phyloP scores from a whole-genome alignment of 2,797 vertebrate genomes.

The Miichthys miiuy region DNA sequence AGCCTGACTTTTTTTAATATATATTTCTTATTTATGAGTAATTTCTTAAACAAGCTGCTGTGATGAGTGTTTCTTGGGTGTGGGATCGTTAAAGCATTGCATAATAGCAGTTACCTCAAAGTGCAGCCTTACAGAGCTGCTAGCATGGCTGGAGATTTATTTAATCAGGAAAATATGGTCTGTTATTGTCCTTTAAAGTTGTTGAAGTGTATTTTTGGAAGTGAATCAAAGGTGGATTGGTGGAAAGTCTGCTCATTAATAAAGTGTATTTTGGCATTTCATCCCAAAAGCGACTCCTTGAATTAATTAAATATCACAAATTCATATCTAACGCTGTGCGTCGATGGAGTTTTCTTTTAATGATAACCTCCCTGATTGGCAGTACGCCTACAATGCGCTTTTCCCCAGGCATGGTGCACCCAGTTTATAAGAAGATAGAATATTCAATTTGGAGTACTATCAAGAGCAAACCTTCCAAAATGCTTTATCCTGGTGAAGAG shows the following conservation, averaged over 20 bases:
- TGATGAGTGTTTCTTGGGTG: too few species aligned
- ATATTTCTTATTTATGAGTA: too few species aligned
- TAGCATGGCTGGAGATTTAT: background rate
- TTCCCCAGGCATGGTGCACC: background rate
- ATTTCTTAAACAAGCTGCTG: too few species aligned
- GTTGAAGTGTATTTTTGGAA: too few species aligned
- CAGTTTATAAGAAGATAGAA: too few species aligned
- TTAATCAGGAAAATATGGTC: background rate
- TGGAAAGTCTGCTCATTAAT: background rate
- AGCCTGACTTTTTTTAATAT: too few species aligned
- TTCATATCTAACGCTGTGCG: background rate
- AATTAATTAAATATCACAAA: background rate
- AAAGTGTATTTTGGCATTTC: background rate
- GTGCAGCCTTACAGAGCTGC: background rate
- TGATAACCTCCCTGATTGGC: background rate
- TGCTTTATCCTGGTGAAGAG: background rate
- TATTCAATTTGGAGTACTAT: background rate
- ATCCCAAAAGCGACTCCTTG: background rate
- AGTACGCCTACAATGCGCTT: too few species aligned
- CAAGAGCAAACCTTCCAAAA: background rate
- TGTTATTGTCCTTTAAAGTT: too few species aligned
- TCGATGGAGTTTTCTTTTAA: background rate
- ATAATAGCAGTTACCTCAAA: background rate
- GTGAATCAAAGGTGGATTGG: background rate
- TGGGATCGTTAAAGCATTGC: background rate